phyloP scores from a whole-genome alignment of 2,797 vertebrate species.

The Acrocephalus scirpaceus region DNA sequence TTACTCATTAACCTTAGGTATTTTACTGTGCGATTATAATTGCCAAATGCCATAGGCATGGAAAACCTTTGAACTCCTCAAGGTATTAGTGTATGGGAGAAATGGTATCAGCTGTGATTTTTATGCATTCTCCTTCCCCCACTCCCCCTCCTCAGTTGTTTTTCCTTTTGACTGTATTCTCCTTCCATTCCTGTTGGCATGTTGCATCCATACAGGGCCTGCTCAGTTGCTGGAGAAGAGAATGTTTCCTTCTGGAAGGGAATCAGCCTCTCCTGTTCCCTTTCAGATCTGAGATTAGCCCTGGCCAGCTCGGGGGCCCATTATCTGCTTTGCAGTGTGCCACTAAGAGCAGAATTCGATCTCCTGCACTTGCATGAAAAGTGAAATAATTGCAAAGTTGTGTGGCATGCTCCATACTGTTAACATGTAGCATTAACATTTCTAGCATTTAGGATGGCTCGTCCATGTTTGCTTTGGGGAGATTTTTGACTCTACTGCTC shows the following conservation, averaged over 20 bases:
- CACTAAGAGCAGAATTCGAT: neutral
- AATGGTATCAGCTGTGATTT: constrained; percentile 70
- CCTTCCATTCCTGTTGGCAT: neutral
- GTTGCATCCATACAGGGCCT: neutral
- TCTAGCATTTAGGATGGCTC: neutral
- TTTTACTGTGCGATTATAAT: constrained; percentile 91
- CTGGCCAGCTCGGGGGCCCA: neutral
- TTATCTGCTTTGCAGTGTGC: neutral
- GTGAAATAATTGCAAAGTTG: neutral
- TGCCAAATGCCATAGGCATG: constrained; percentile 89
- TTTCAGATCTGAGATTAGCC: neutral
- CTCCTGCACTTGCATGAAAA: neutral
- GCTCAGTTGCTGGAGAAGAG: neutral
- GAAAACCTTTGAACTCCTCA: constrained; percentile 82
- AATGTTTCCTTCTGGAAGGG: neutral
- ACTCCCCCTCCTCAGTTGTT: neutral
- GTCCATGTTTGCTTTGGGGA: neutral
- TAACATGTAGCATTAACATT: neutral
- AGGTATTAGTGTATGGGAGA: constrained; percentile 70
- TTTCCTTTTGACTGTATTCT: constrained; percentile 2
- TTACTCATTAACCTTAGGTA: constrained; percentile 93
- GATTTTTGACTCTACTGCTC: neutral
- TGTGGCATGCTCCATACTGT: neutral
- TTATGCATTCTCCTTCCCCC: constrained; percentile 7
- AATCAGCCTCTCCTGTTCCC: neutral